These are phyloP conservation scores for Staurois parvus DNA, from an alignment of 2,797 vertebrate genomes.

Conservation along the genomic window DNA sequence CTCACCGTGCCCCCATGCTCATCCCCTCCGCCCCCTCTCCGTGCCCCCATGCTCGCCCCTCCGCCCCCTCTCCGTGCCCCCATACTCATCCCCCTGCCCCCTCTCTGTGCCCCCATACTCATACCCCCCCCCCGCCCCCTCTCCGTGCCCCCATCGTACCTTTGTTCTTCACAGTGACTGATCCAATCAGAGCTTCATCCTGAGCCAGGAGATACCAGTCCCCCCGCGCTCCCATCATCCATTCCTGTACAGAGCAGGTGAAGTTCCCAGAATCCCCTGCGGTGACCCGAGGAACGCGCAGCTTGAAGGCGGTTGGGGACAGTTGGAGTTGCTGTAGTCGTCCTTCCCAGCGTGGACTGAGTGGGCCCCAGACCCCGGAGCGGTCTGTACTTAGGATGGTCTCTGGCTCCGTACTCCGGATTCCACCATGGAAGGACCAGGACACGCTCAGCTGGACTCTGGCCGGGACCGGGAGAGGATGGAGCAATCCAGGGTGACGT, in stretches of 20 bases:
- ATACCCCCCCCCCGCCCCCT: not conserved
- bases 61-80: too few species aligned
- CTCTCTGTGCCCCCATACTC: too few species aligned
- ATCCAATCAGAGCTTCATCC: constrained; percentile 86
- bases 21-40: too few species aligned
- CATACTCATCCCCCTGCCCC: too few species aligned
- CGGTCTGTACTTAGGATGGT: constrained; percentile 88
- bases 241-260: constrained; percentile 93
- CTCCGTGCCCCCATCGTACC: constrained; percentile 73
- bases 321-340: constrained; percentile 91
- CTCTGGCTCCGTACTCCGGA: constrained; percentile 65
- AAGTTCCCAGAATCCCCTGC: constrained; percentile 86
- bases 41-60: too few species aligned
- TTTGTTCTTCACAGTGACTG: constrained; percentile 84
- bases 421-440: constrained; percentile 85
- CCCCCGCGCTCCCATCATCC: constrained; percentile 89
- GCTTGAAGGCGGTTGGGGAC: constrained; percentile 85
- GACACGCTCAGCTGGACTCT: constrained; percentile 93
- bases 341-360: constrained; percentile 76
- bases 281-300: constrained; percentile 86
- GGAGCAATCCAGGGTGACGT: constrained; percentile 89
- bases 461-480: constrained; percentile 88
- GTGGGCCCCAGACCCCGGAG: constrained; percentile 84
- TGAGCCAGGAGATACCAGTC: constrained; percentile 91
- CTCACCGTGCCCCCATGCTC: too few species aligned